Evolutionary conservation across 2,113 vertebrate genomes (phyloP), one percentile per base, ranked within the genome.

Genomic region (Trematomus loennbergii): DNA sequence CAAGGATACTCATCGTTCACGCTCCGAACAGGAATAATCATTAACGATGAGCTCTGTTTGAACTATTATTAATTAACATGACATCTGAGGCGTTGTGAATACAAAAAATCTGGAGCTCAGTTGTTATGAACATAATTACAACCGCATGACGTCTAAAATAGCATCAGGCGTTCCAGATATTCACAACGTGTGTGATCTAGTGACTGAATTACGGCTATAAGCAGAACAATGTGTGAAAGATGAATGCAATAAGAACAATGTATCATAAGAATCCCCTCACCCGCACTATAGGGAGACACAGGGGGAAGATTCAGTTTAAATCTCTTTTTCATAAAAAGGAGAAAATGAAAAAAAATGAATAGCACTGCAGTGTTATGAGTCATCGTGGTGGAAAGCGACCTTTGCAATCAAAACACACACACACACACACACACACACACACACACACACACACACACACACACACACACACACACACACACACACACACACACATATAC

Each of bases 281-380:
- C 8, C 36, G 36, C 7, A 40, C 1, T 8, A 40, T 40, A 8
- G 8, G n/a, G 70, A 63, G 58, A 53, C 46, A 8, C 22, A 16
- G 25, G 48, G 16, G 62, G 22, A 61, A 25, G 16, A 77, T 22
- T 52, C 74, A 13, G 1, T 52, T 49, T 49, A 22, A 46, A 60
- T 60, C 33, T 71, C 29, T 25, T 45, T 25, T 66, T 82, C 54
- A 68, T n/a, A 13, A 33, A 62, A 20, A 33, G 55, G 49, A 62
- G 63, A 33, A 49, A 57, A 43, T 59, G 72, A 59, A 1, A 62
- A 57, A 33, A 49, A 57, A 43, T 59, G 72, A 59, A 1, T 15
- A 65, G 25, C 7, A 1, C 70, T 63, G 75, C 75, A 64, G 60
- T 25, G 45, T 2, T 13, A 65, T 75, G 82, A 79, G 20, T 64